Conservation (phyloP, 2,113 vertebrate genomes). For the Myanophis thanlyinensis region DNA sequence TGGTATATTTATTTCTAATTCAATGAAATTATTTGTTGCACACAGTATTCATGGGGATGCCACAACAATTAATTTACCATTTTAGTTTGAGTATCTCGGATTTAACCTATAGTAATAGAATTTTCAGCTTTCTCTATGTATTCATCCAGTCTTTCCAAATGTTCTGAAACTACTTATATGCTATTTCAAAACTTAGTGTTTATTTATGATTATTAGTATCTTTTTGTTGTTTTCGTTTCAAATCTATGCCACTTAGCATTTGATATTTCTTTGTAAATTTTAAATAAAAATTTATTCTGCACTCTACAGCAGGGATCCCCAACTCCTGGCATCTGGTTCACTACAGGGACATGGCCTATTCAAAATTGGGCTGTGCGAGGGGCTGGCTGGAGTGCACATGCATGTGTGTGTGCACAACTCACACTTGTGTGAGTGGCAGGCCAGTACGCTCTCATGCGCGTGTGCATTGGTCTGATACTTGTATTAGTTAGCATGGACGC, state of each 20-base stretch:
- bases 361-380: not conserved
- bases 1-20: not conserved
- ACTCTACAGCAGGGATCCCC: not conserved
- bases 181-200: not conserved
- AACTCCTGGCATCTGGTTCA: not conserved
- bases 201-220: not conserved
- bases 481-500: not conserved
- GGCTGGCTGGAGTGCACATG: not conserved
- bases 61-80: not conserved
- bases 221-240: not conserved
- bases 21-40: not conserved
- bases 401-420: not conserved
- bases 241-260: not conserved
- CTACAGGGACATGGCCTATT: not conserved
- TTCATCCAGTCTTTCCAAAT: not conserved
- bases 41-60: not conserved
- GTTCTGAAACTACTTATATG: not conserved
- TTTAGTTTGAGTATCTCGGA: not conserved
- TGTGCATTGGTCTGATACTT: not conserved
- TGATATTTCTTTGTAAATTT: not conserved
- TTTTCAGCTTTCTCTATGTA: not conserved
- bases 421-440: not conserved
- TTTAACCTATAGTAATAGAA: not conserved
- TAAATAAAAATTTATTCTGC: not conserved
- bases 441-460: fast-evolving